Base-by-base conservation (phyloP, 2,113 vertebrate genomes). In the Stegastes partitus region DNA sequence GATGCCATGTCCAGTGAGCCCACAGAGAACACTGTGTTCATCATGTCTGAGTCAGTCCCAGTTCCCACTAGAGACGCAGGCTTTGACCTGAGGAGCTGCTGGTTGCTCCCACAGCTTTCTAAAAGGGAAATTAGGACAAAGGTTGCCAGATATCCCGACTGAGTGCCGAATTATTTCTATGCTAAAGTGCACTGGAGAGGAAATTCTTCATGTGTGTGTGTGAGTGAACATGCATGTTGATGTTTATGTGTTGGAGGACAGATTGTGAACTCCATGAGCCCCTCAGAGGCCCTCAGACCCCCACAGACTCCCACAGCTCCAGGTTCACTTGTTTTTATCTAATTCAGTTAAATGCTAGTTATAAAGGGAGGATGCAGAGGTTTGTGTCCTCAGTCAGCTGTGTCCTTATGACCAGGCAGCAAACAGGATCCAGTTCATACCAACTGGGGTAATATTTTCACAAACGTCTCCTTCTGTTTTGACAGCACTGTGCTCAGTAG, bases 121-220 rank as follows among this genome's bases (percentile, higher is more conserved):
- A 70, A 81, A 83, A 76, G 55, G 56, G 63, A 87, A 88, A 88
- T 77, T 76, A 58, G 79, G 67, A 47, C 81, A 90, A 77, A 90
- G 83, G 86, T 76, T 62, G 21, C 59, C 54, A 22, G 34, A 85
- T 76, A 83, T 86, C 54, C 70, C 70, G 45, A 28, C 69, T 73
- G 68, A 84, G 45, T 72, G 66, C 67, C 75, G 77, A 89, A 66
- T 50, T 73, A 87, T 81, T 79, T 86, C 73, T 83, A 58, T 85
- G 86, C 74, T 53, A 85, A 85, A 93, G 90, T 83, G 54, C 87
- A 82, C 1, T 62, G 74, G 45, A 34, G 74, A 76, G n/a, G 70
- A 47, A 66, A 53, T 19, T 56, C 53, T 79, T 15, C 73, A 22
- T 53, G 23, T 77, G 11, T 66, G 45, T 55, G 21, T 44, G 39